Evolutionary conservation across 1,140 invertebrate species (phyloP).

Genomic region (Drosophila jambulina): DNA sequence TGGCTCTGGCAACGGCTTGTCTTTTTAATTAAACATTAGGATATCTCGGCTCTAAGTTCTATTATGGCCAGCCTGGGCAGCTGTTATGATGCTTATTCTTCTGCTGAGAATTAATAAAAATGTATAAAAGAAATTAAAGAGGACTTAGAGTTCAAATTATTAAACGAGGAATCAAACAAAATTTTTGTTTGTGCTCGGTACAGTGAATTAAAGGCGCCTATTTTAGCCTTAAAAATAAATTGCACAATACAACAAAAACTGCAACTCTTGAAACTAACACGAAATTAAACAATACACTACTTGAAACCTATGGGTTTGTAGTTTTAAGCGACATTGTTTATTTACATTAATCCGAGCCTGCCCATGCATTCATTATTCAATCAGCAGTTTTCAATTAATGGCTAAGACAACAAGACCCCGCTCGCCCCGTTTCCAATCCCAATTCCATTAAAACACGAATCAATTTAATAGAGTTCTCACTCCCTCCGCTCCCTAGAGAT

Average conservation of each 20-base stretch:
- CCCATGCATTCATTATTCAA: constrained; percentile 48
- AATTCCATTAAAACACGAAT: constrained; percentile 49
- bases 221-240: background rate
- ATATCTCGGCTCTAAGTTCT: constrained; percentile 31
- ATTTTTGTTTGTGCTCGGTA: constrained; percentile 1
- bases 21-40: constrained; percentile 64
- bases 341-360: constrained; percentile 24
- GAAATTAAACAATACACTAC: background rate
- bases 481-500: constrained; percentile 20
- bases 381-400: constrained; percentile 50
- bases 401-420: constrained; percentile 45
- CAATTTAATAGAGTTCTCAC: constrained; percentile 51
- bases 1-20: constrained; percentile 24
- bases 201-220: background rate
- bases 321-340: constrained; percentile 21
- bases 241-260: too few species aligned
- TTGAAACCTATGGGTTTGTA: constrained; percentile 3
- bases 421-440: constrained; percentile 13
- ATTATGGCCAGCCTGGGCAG: constrained; percentile 19
- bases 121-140: background rate
- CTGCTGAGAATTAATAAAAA: constrained; percentile 11
- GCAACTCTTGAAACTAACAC: background rate
- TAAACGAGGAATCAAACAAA: background rate
- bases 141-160: background rate
- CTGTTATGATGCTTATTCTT: constrained; percentile 2